These are phyloP conservation scores for Falco columbarius DNA, from an alignment of 2,797 vertebrate genomes.

Conservation along the genomic window DNA sequence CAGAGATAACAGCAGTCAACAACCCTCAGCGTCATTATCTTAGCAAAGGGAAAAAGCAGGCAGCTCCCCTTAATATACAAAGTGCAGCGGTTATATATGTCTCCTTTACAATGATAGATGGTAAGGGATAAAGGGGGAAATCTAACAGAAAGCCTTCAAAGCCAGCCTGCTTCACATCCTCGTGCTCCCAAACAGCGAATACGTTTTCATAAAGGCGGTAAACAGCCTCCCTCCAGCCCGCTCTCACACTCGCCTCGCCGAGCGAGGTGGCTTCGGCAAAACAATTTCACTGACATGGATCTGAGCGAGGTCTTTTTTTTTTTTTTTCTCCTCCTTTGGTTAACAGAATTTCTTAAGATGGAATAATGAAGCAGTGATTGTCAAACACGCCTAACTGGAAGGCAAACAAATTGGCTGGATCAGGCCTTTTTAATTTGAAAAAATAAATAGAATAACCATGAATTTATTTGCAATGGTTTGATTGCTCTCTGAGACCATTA, in stretches of 20 bases:
- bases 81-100: conserved; percentile 70
- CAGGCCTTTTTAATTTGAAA: conserved; percentile 63
- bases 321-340: neutral
- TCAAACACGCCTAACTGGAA: conserved; percentile 55
- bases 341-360: conserved; percentile 51
- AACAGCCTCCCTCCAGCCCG: neutral
- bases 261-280: neutral
- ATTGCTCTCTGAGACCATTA: conserved; percentile 4
- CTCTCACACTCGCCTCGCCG: accelerated
- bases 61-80: conserved; percentile 71
- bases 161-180: conserved; percentile 58
- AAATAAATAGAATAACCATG: conserved; percentile 67
- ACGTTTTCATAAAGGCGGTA: neutral
- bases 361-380: conserved; percentile 63
- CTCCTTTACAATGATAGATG: conserved; percentile 77
- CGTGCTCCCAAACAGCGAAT: neutral
- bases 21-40: conserved; percentile 74
- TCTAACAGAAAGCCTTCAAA: conserved; percentile 69
- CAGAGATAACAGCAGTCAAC: conserved; percentile 79
- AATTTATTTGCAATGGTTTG: conserved; percentile 62
- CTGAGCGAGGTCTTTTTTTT: neutral
- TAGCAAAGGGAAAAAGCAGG: conserved; percentile 72
- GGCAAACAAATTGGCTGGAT: conserved; percentile 63
- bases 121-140: conserved; percentile 63
- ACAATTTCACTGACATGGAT: neutral